Conservation (phyloP, 2,797 vertebrate genomes). For the Danionella dracula region DNA sequence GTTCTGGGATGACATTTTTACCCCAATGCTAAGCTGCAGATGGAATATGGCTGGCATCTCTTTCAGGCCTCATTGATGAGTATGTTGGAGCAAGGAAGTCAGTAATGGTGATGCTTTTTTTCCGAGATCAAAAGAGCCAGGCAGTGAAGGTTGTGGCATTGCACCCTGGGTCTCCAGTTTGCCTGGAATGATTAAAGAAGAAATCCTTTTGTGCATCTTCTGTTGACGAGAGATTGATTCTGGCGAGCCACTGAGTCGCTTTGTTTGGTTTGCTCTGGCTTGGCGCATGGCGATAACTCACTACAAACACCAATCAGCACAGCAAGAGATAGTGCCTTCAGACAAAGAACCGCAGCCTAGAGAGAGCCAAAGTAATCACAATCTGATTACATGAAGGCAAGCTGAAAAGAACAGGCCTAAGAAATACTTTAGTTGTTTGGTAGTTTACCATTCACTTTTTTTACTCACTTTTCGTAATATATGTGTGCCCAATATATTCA, state of each 20-base stretch:
- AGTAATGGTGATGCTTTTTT: conserved; percentile 16
- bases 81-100: conserved; percentile 19
- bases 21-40: conserved; percentile 26
- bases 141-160: background rate
- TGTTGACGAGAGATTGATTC: conserved; percentile 24
- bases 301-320: conserved; percentile 47
- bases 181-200: conserved; percentile 17
- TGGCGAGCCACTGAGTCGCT: conserved; percentile 12
- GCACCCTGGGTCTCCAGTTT: background rate
- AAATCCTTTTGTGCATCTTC: conserved; percentile 12
- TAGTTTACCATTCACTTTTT: background rate
- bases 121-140: background rate
- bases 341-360: conserved; percentile 45
- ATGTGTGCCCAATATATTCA: too few species aligned
- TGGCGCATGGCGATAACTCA: conserved; percentile 40
- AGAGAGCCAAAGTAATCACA: conserved; percentile 41
- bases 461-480: too few species aligned
- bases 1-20: conserved; percentile 7
- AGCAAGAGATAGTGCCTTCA: conserved; percentile 42
- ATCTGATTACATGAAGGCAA: conserved; percentile 44
- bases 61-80: conserved; percentile 18
- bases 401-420: background rate
- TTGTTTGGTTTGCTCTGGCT: conserved; percentile 23
- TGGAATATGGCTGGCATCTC: background rate
- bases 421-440: conserved; percentile 36